A percentile compares a stretch with the other conserved stretches of the same genome.
These are phyloP conservation scores for Drosophila sp. DNA, from an alignment of 1,140 invertebrate genomes.

Conservation along the genomic window DNA sequence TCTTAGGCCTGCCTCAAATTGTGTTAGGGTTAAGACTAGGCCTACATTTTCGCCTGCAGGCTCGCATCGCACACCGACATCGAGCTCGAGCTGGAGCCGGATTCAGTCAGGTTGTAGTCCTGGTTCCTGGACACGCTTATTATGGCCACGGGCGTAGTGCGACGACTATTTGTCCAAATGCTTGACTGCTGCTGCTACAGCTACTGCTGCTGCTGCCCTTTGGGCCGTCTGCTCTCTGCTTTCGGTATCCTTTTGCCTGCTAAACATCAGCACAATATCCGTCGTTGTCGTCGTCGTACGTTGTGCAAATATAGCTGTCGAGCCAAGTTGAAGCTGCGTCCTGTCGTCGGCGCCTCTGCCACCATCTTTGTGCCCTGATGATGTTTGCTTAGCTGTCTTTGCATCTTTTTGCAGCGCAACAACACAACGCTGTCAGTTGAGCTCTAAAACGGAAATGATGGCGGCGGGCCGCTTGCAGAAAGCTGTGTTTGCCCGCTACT, in stretches of 20 bases:
- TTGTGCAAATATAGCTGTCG: constrained; percentile 64
- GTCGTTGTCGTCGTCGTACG: constrained; percentile 52
- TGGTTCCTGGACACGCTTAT: constrained; percentile 70
- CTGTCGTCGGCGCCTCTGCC: constrained; percentile 51
- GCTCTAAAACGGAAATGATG: constrained; percentile 81
- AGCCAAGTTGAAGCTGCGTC: constrained; percentile 31
- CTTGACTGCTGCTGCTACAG: constrained; percentile 64
- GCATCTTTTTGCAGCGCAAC: constrained; percentile 69
- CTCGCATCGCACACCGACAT: constrained; percentile 27
- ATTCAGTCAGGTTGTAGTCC: constrained; percentile 16
- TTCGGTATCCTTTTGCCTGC: constrained; percentile 54
- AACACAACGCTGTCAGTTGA: constrained; percentile 51
- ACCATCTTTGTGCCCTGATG: constrained; percentile 80
- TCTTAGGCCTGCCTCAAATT: constrained; percentile 74
- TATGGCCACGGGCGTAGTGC: constrained; percentile 61
- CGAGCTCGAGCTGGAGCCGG: constrained; percentile 9
- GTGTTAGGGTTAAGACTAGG: constrained; percentile 75
- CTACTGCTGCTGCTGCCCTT: neutral
- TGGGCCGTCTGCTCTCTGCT: constrained; percentile 17
- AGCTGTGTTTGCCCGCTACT: constrained; percentile 72
- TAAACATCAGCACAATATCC: constrained; percentile 79
- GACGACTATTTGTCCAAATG: constrained; percentile 63
- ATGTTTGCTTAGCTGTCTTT: constrained; percentile 82
- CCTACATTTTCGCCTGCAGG: constrained; percentile 59
- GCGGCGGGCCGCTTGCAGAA: constrained; percentile 71